phyloP scores from a whole-genome alignment of 2,888 invertebrate genomes.

The Drosophila cracens region DNA sequence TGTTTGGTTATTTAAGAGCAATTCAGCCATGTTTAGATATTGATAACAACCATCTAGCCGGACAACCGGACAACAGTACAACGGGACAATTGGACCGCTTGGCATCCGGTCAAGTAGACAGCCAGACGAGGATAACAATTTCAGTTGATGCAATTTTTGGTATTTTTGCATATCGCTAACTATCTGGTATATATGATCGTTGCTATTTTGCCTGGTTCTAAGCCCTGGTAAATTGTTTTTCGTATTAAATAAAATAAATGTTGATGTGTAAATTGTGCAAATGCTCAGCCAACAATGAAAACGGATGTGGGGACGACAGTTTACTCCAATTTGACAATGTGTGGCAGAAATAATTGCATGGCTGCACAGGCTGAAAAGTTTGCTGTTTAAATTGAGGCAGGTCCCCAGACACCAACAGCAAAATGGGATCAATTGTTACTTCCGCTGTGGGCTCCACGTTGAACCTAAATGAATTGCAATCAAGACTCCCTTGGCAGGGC shows the following conservation, averaged over 20 bases:
- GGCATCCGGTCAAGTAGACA: conserved; percentile 14
- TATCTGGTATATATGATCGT: conserved; percentile 24
- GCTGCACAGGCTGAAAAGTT: conserved; percentile 64
- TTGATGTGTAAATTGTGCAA: conserved; percentile 76
- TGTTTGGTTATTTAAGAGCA: conserved; percentile 80
- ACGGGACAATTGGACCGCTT: conserved; percentile 10
- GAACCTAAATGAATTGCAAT: conserved; percentile 16
- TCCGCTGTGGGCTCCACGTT: conserved; percentile 4
- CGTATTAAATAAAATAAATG: conserved; percentile 78
- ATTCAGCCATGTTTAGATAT: conserved; percentile 80
- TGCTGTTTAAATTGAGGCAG: conserved; percentile 26
- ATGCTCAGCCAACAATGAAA: conserved; percentile 71
- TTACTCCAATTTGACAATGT: conserved; percentile 59
- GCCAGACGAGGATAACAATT: conserved; percentile 62
- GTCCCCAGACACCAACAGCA: conserved; percentile 20
- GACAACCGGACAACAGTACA: conserved; percentile 45
- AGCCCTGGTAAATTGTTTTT: conserved; percentile 75
- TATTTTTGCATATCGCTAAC: conserved; percentile 55
- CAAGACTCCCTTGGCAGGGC: not conserved
- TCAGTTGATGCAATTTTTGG: conserved; percentile 67
- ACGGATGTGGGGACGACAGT: conserved; percentile 21
- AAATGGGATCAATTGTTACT: conserved; percentile 41
- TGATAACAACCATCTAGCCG: conserved; percentile 72
- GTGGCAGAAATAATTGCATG: conserved; percentile 70
- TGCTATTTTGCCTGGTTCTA: conserved; percentile 42